Evolutionary conservation across 2,797 vertebrate genomes (phyloP), one percentile per base, ranked within the genome.

Genomic region (Heliangelus exortis): DNA sequence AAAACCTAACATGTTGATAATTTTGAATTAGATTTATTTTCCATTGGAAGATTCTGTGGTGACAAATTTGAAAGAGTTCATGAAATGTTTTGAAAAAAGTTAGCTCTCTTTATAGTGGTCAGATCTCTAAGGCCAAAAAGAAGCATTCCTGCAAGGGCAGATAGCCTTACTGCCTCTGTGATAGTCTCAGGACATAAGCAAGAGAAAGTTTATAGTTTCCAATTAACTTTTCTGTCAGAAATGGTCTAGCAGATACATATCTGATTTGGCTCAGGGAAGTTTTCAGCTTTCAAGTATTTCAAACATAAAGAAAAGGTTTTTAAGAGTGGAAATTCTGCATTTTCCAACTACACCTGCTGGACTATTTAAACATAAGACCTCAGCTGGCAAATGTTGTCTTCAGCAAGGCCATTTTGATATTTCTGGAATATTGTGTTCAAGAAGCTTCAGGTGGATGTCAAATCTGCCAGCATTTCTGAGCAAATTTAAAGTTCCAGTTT

Each of bases 261-360:
- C 58, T 92, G 67, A 93, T 93, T 78, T 84, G 63, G 43, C 63
- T 90, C 51, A 84, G 29, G 48, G 5, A 86, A 92, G 28, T 54
- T 76, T 65, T 80, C 47, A 84, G 39, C 68, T 85, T 87, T 94
- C 51, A 89, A 96, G 39, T 90, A n/a, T 82, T 92, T 95, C 12
- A 89, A 92, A 82, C 19, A 69, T 73, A 43, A 66, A 90, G 57
- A 69, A 76, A 86, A 78, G 11, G 10, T 16, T 84, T 82, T 66
- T 84, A 68, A 84, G 48, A 62, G n/a, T 51, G 28, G 58, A 92
- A 89, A 78, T 81, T 81, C 71, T 75, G 20, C 9, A 66, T 90
- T 94, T 93, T 87, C 77, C 74, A 66, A 2, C n/a, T 76, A 78
- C 63, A 93, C 71, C 55, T 89, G 67, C 45, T 79, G 65, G 19